Evolutionary conservation across 2,113 vertebrate species (phyloP), one percentile per base, ranked within the genome.

Genomic region (Neogale vison): DNA sequence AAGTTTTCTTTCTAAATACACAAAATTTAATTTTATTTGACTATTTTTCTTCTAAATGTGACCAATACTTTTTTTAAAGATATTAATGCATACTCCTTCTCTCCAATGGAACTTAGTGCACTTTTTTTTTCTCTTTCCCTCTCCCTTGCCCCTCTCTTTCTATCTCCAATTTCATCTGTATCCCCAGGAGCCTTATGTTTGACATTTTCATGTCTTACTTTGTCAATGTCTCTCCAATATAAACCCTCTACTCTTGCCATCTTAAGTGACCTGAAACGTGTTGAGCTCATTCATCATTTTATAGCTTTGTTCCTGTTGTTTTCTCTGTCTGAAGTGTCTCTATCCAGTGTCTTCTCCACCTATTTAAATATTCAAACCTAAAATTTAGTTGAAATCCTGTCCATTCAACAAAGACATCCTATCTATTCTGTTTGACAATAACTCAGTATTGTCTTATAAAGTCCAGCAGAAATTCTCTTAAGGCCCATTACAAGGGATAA

Each of bases 301-400:
- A 39, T 15, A 39, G 6, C 18, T 88, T 85, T 71, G 67, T 88
- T 85, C 34, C 17, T 77, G 3, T 36, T 57, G 1, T 93, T 91
- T 72, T 90, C 52, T 69, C 59, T 82, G 69, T 92, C 59, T 96
- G 77, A 42, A 93, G 61, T 69, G 77, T 76, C 72, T 97, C 71
- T 88, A 13, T 72, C 21, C 71, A 82, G 34, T 36, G 45, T 95
- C 95, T 72, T 61, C 10, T 86, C 39, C 65, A 80, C n/a, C 52
- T 92, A 88, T 50, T n/a, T 84, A 97, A 85, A 88, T 86, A 85
- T 84, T 95, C 57, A 71, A n/a, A 65, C 77, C 50, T 77, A 72
- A 94, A 4, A 47, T 63, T 94, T 65, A 59, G 17, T 79, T 92
- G 83, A 93, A 97, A 92, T 47, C 15, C 57, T 95, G 65, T 34